Conservation (phyloP, 2,113 vertebrate species). For the Furnarius figulus region DNA sequence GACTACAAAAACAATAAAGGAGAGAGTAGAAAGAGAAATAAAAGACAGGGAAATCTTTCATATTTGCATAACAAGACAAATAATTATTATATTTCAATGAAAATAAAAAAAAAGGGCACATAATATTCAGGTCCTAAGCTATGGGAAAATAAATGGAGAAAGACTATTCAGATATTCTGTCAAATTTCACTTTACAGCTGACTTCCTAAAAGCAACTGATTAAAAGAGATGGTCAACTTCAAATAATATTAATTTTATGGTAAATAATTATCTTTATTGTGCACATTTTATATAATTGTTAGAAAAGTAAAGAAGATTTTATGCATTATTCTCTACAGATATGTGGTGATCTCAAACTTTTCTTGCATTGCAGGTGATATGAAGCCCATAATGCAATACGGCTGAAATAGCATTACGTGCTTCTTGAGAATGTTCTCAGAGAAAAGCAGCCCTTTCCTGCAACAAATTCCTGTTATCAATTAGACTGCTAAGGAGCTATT, state of each 20-base stretch:
- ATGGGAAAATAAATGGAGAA: background rate
- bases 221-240: background rate
- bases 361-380: background rate
- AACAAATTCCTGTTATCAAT: background rate
- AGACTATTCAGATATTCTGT: background rate
- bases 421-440: background rate
- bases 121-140: background rate
- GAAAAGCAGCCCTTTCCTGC: background rate
- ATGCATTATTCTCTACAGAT: background rate
- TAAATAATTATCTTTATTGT: background rate
- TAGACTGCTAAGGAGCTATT: background rate
- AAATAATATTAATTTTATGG: background rate
- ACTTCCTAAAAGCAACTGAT: background rate
- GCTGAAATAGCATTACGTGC: background rate
- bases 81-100: background rate
- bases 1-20: background rate
- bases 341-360: background rate
- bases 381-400: background rate
- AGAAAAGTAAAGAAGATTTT: background rate
- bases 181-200: background rate
- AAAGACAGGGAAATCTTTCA: background rate
- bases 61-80: background rate
- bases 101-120: background rate
- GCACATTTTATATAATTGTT: background rate
- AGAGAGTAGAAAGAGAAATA: background rate